phyloP scores from a whole-genome alignment of 1,140 invertebrate species.

The Bombyx mori region DNA sequence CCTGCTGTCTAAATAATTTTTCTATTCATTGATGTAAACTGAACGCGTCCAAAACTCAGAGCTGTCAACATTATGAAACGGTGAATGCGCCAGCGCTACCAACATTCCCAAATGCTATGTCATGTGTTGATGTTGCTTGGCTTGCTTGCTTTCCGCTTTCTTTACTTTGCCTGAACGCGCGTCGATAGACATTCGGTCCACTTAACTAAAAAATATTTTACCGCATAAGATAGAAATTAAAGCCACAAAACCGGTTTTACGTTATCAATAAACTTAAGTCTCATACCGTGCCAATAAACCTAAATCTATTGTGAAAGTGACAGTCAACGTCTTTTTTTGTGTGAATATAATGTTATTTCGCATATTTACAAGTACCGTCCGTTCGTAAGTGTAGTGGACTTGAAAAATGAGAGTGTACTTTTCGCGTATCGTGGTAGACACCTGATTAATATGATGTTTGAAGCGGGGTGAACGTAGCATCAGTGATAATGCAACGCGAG shows the following conservation, averaged over 20 bases:
- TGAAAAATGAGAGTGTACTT: conserved; percentile 33
- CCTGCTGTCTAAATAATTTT: background rate
- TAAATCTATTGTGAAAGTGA: conserved; percentile 59
- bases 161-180: conserved; percentile 56
- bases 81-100: conserved; percentile 23
- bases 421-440: conserved; percentile 35
- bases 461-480: conserved; percentile 55
- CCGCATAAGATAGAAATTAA: conserved; percentile 36
- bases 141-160: conserved; percentile 58
- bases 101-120: conserved; percentile 38
- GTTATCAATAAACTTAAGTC: conserved; percentile 18
- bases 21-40: conserved; percentile 1
- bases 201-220: conserved; percentile 43
- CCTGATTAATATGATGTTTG: conserved; percentile 49
- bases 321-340: conserved; percentile 34
- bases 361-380: conserved; percentile 55
- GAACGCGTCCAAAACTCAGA: conserved; percentile 24
- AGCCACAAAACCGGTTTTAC: conserved; percentile 25
- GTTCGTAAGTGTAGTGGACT: conserved; percentile 30
- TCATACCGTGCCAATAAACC: conserved; percentile 20
- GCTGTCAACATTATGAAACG: conserved; percentile 23
- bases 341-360: conserved; percentile 41
- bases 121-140: conserved; percentile 46
- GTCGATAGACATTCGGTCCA: conserved; percentile 54
- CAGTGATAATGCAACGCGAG: conserved; percentile 66